These are phyloP conservation scores for Drosophila pandora DNA, from an alignment of 1,140 invertebrate genomes.

Conservation along the genomic window DNA sequence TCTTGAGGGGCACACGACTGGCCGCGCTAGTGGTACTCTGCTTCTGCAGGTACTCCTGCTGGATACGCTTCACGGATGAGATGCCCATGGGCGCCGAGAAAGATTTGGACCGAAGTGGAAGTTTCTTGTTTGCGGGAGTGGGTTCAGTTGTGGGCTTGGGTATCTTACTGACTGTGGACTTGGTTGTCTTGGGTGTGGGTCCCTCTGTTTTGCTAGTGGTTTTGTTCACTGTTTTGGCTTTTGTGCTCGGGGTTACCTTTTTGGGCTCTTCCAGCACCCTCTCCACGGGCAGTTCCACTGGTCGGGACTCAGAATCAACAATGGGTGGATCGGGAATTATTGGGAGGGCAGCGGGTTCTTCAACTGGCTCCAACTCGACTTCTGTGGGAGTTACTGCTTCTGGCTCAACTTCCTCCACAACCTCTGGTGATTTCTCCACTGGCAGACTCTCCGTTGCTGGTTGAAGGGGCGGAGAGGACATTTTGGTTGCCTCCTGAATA, in stretches of 20 bases:
- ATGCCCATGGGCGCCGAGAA: constrained; percentile 77
- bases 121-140: constrained; percentile 52
- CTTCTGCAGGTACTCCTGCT: constrained; percentile 85
- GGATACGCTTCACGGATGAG: constrained; percentile 85
- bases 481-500: not conserved
- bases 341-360: constrained; percentile 41
- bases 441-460: constrained; percentile 83
- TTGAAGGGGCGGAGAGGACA: not conserved
- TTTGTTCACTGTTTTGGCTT: constrained; percentile 30
- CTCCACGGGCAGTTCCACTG: constrained; percentile 83
- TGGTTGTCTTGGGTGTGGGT: constrained; percentile 37
- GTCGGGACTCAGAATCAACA: constrained; percentile 84
- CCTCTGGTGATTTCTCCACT: not conserved
- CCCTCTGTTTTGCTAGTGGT: constrained; percentile 13
- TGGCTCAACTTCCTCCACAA: not conserved
- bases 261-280: constrained; percentile 62
- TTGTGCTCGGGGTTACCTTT: constrained; percentile 57
- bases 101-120: constrained; percentile 74
- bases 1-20: constrained; percentile 63
- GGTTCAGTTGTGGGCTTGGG: constrained; percentile 75
- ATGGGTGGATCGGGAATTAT: constrained; percentile 52
- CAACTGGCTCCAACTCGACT: constrained; percentile 1
- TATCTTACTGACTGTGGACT: constrained; percentile 69
- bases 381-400: not conserved
- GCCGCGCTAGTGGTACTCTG: constrained; percentile 61